Conservation (phyloP, 2,888 invertebrate genomes). For the Calliphora vomitoria region DNA sequence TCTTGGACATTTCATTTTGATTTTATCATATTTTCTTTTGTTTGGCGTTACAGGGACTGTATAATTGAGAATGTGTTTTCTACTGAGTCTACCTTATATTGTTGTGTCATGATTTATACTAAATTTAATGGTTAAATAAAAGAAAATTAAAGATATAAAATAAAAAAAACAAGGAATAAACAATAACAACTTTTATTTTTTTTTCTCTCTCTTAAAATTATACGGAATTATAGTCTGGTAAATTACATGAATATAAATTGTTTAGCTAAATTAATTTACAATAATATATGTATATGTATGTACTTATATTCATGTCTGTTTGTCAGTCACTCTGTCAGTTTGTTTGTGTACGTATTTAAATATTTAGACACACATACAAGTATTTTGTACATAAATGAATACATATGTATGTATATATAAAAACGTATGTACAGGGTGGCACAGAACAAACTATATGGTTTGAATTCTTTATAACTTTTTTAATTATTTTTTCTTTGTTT, state of each 20-base stretch:
- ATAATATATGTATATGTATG: not conserved
- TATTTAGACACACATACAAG: not conserved
- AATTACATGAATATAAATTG: conserved; percentile 51
- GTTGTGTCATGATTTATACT: not conserved
- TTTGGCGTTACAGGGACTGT: no score
- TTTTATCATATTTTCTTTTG: no score
- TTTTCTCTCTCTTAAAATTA: conserved; percentile 6
- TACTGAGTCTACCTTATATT: no score
- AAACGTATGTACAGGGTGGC: no score
- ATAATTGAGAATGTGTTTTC: no score
- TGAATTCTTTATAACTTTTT: no score
- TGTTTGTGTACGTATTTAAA: not conserved
- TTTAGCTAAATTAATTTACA: conserved; percentile 62
- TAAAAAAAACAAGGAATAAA: conserved; percentile 42
- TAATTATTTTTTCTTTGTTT: no score
- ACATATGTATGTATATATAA: no score
- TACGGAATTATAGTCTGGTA: conserved; percentile 20
- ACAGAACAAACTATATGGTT: no score
- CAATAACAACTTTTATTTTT: conserved; percentile 50
- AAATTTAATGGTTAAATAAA: conserved; percentile 13
- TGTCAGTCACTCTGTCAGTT: not conserved
- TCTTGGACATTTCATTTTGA: no score
- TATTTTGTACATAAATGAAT: not conserved
- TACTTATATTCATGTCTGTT: not conserved
- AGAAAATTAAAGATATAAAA: conserved; percentile 2